These are phyloP conservation scores for Poecile montanus DNA, from an alignment of 2,797 vertebrate species.

Conservation along the genomic window DNA sequence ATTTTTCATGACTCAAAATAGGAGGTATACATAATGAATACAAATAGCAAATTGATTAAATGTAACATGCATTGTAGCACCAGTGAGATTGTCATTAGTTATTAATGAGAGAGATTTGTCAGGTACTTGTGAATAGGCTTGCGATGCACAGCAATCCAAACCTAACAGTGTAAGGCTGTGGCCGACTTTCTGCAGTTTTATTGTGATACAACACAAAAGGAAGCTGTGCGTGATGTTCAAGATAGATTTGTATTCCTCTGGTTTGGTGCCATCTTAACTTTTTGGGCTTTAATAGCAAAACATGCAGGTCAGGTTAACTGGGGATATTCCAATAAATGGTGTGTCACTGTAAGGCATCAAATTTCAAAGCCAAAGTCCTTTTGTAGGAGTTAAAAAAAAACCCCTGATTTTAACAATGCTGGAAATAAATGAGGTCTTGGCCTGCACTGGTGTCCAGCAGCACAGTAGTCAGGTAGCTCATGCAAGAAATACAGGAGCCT, in stretches of 20 bases:
- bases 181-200: conserved; percentile 25
- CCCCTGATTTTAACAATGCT: not conserved
- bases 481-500: not conserved
- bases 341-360: not conserved
- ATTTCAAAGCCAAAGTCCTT: not conserved
- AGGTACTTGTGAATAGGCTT: conserved; percentile 60
- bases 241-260: not conserved
- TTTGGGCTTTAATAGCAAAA: not conserved
- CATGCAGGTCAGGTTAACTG: not conserved
- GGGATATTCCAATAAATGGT: not conserved
- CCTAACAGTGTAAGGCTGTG: conserved; percentile 1
- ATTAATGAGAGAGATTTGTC: conserved; percentile 72
- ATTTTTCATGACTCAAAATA: conserved; percentile 77
- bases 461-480: not conserved
- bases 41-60: conserved; percentile 73
- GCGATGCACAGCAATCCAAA: conserved; percentile 54
- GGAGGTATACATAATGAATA: conserved; percentile 72
- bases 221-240: not conserved
- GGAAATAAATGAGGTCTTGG: not conserved
- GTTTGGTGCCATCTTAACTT: not conserved
- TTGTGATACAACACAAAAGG: conserved; percentile 44
- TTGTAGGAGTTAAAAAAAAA: not conserved
- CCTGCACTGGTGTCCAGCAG: not conserved
- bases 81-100: conserved; percentile 57
- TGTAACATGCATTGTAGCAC: conserved; percentile 56